A percentile compares a stretch with the other conserved stretches of the same genome.
Conservation (phyloP, 2,113 vertebrate species). For the Myanophis thanlyinensis region DNA sequence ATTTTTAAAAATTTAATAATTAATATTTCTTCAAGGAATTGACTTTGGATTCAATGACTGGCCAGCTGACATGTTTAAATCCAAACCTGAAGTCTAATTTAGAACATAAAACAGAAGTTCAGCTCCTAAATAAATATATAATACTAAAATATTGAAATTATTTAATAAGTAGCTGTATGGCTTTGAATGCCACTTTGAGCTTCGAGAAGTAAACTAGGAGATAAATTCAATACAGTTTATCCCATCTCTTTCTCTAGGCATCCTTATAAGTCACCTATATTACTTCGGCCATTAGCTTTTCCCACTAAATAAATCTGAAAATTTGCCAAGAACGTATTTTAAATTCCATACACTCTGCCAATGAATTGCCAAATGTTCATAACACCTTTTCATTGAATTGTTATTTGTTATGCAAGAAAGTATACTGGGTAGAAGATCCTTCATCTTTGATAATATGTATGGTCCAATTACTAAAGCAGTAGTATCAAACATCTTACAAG, state of each 20-base stretch:
- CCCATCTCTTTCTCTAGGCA: neutral
- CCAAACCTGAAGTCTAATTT: conserved; percentile 47
- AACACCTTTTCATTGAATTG: neutral
- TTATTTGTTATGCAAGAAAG: neutral
- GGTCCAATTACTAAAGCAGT: neutral
- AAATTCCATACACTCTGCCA: neutral
- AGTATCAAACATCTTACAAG: neutral
- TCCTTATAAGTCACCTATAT: neutral
- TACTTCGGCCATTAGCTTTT: neutral
- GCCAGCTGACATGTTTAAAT: conserved; percentile 58
- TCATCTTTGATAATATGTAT: neutral
- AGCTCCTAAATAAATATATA: conserved; percentile 64
- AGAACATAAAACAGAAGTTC: conserved; percentile 58
- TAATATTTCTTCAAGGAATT: conserved; percentile 49
- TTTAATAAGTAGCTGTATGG: conserved; percentile 45
- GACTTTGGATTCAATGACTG: conserved; percentile 6
- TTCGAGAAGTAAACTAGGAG: neutral
- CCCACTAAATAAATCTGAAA: neutral
- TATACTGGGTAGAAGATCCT: neutral
- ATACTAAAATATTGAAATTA: conserved; percentile 54
- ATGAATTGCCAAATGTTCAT: neutral
- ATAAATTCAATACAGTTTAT: neutral
- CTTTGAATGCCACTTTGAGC: neutral
- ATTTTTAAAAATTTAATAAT: conserved; percentile 46
- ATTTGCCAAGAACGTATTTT: neutral